Evolutionary conservation across 2,888 invertebrate species (phyloP).

Genomic region (Hypsopygia costalis): DNA sequence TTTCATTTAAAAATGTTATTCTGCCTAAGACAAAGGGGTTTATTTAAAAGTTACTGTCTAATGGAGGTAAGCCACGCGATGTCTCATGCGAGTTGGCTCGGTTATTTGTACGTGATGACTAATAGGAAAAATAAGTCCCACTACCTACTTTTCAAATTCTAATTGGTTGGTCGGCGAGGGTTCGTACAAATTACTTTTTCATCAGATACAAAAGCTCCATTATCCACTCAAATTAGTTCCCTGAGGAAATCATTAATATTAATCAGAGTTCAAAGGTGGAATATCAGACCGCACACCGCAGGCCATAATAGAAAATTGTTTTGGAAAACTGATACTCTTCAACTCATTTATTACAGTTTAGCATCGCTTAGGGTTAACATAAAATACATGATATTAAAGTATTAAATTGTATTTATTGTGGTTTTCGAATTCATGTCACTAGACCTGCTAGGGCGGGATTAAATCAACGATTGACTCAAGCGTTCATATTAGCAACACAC

Average conservation of each 20-base stretch:
- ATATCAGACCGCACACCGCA: constrained; percentile 6
- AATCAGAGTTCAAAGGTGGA: constrained; percentile 60
- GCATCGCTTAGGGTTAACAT: no score
- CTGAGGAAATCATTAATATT: constrained; percentile 72
- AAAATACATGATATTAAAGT: no score
- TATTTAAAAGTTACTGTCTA: no score
- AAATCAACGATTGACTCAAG: no score
- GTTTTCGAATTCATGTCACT: no score
- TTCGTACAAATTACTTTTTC: constrained; percentile 68
- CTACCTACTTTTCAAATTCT: constrained; percentile 50
- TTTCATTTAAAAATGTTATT: no score
- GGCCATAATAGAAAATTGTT: constrained; percentile 6
- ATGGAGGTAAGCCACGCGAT: constrained; percentile 24
- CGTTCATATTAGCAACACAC: no score
- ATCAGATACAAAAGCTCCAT: constrained; percentile 68
- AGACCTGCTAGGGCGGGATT: no score
- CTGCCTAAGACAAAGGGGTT: no score
- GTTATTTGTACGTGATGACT: constrained; percentile 39
- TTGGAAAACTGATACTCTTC: not conserved
- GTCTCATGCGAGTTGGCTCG: constrained; percentile 28
- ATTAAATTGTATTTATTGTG: no score
- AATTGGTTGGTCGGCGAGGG: constrained; percentile 49
- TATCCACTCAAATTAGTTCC: constrained; percentile 75
- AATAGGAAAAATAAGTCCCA: constrained; percentile 38
- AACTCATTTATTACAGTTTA: no score